Conservation (phyloP, 2,888 invertebrate species). For the Andricus quercusramuli region DNA sequence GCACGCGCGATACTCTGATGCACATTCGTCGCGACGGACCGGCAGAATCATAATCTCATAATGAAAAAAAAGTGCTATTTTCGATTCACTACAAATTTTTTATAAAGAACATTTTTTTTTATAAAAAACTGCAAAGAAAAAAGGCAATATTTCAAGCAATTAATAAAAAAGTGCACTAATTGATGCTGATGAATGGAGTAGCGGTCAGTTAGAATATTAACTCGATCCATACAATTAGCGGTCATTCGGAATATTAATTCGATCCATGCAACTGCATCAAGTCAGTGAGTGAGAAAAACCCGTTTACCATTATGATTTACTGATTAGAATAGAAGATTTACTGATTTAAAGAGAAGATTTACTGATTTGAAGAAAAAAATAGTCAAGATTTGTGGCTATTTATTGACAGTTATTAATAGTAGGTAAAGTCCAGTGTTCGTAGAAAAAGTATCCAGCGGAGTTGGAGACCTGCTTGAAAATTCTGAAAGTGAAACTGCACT, state of each 20-base stretch:
- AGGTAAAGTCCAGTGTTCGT: background rate
- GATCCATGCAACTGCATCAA: background rate
- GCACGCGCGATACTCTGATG: slow-evolving; percentile 66
- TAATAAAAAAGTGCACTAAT: background rate
- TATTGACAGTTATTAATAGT: background rate
- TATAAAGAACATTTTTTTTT: no score
- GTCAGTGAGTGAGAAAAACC: background rate
- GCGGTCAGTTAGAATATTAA: background rate
- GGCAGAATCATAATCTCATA: no score
- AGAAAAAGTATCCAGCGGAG: background rate
- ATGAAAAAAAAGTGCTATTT: no score
- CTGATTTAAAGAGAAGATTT: background rate
- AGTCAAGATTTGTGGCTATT: background rate
- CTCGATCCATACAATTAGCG: background rate
- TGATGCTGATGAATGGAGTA: background rate
- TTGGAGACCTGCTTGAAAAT: background rate
- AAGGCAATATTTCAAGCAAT: background rate
- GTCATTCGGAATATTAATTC: background rate
- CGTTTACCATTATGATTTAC: background rate
- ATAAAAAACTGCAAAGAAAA: no score
- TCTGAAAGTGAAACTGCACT: background rate
- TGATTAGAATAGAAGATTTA: background rate
- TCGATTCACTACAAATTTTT: no score
- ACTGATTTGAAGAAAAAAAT: background rate
- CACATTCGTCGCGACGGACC: slow-evolving; percentile 11